phyloP scores from a whole-genome alignment of 2,797 vertebrate genomes.

The Scomberomorus guttatus region DNA sequence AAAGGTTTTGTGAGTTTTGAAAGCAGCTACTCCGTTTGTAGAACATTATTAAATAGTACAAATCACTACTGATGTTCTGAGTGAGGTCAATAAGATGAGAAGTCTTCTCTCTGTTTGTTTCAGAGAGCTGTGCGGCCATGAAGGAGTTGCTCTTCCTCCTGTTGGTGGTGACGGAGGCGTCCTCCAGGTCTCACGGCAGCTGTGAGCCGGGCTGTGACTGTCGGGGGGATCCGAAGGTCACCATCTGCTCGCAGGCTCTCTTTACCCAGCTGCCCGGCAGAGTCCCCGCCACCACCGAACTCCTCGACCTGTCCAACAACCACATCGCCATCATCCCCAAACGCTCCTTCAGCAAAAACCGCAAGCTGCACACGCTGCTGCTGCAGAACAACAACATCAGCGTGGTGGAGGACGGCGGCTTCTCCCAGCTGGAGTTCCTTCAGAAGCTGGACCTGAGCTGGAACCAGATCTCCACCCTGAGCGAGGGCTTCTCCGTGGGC shows the following conservation, averaged over 20 bases:
- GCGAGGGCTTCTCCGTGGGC: conserved; percentile 82
- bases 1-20: too few relatives aligned
- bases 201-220: conserved; percentile 78
- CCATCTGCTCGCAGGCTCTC: conserved; percentile 80
- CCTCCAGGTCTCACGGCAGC: conserved; percentile 46
- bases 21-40: too few relatives aligned
- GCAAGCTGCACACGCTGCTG: conserved; percentile 83
- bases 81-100: too few relatives aligned
- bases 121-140: conserved; percentile 50
- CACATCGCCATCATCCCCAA: conserved; percentile 74
- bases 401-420: conserved; percentile 75
- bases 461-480: conserved; percentile 82
- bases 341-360: conserved; percentile 67
- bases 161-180: conserved; percentile 25
- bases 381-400: conserved; percentile 86
- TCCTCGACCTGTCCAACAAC: conserved; percentile 86
- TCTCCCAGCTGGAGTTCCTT: conserved; percentile 83
- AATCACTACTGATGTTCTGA: too few relatives aligned
- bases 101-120: not conserved
- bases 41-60: too few relatives aligned
- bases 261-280: conserved; percentile 68
- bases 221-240: conserved; percentile 76
- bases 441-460: conserved; percentile 87
- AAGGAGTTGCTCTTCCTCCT: conserved; percentile 61
- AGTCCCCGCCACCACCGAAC: conserved; percentile 81